Percentiles rank a stretch among this genome's conserved stretches.
Conservation (phyloP, 2,113 vertebrate genomes). For the Protomyctophum bolini region DNA sequence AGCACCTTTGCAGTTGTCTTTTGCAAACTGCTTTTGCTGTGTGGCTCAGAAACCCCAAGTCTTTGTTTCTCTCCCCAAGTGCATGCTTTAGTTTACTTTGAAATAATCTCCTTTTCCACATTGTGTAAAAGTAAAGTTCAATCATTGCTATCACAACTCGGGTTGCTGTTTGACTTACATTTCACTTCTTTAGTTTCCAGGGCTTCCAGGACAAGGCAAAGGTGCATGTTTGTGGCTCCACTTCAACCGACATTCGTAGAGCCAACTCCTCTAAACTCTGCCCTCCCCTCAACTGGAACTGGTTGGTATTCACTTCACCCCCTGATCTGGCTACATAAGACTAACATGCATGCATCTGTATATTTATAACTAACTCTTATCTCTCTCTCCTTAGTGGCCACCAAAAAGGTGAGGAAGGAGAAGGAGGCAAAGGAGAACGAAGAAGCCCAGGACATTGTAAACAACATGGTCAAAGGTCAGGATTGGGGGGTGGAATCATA, state of each 20-base stretch:
- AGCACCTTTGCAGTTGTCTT: neutral
- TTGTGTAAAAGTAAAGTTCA: neutral
- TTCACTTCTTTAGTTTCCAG: slow-evolving; percentile 49
- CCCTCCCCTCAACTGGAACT: slow-evolving; percentile 14
- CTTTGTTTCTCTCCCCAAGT: neutral
- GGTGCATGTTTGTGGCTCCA: slow-evolving; percentile 55
- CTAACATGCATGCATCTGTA: neutral
- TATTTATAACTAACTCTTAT: neutral
- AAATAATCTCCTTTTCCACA: neutral
- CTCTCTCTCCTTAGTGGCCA: slow-evolving; percentile 24
- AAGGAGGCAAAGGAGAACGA: no score
- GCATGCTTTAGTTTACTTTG: neutral
- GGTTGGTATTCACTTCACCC: slow-evolving; percentile 52
- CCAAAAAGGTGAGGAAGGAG: slow-evolving; percentile 25
- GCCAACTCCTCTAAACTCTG: slow-evolving; percentile 8
- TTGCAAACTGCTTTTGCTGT: no score
- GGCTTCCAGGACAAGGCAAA: slow-evolving; percentile 63
- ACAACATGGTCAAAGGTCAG: slow-evolving; percentile 38
- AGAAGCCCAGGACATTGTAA: slow-evolving; percentile 48
- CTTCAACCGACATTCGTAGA: neutral
- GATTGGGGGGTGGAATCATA: neutral
- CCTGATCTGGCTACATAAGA: no score
- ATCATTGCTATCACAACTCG: neutral
- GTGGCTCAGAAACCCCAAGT: neutral
- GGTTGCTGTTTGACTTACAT: slow-evolving; percentile 6